Base-by-base conservation (phyloP, 2,797 vertebrate species). In the Selene dorsalis region DNA sequence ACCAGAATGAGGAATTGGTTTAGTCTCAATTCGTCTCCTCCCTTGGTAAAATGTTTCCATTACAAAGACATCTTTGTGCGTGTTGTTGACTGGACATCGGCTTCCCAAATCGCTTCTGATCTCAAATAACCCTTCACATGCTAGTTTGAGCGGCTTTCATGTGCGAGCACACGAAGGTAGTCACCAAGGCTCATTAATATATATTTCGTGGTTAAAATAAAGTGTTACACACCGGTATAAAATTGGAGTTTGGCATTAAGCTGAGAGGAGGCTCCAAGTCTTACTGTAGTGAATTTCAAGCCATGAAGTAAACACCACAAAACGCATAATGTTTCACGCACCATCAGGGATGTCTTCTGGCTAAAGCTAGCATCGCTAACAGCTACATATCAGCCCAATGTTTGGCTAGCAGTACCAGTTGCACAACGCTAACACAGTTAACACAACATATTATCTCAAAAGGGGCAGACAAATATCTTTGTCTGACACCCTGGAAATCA, bases 41-140 rank as follows among this genome's bases (percentile, higher is more conserved):
- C 38, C n/a, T 48, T 70, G 18, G 63, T 79, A 39, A 84, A 63
- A 67, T 32, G 16, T 56, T 73, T 68, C 16, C 28, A 66, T 52
- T 38, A 88, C 79, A 90, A 88, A 81, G 81, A 80, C 67, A 90
- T 66, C 58, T 85, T 88, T 90, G 80, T 87, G 35, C 16, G 13
- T 63, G 81, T 48, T 74, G 73, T 65, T 71, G 82, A 80, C 73
- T 59, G 45, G 35, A 79, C 65, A 77, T 38, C 17, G 76, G 65
- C 56, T 83, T 61, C 28, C 30, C n/a, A 84, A 86, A 82, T 77
- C 48, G n/a, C 28, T 4, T 67, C 50, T 79, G 83, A 75, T 75
- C 77, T 75, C 20, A 56, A 59, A 69, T 70, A 85, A 75, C 55
- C 71, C 22, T 84, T 55, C 52, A 18, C 68, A 50, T 47, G 16